Base-by-base conservation (phyloP, 2,888 invertebrate species). In the Xestia ashworthii region DNA sequence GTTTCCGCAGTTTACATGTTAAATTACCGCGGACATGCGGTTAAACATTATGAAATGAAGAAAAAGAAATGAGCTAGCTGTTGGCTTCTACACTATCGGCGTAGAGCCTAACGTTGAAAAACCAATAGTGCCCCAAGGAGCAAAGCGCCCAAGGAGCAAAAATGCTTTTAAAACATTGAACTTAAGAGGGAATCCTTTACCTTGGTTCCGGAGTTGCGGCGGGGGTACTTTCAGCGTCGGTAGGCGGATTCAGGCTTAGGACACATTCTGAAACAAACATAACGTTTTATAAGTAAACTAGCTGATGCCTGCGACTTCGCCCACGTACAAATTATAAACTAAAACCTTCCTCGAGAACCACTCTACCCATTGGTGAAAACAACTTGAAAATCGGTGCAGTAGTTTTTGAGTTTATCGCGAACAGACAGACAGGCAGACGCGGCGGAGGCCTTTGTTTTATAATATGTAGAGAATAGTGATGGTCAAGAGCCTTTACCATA, bases 241-340 rank as follows among this genome's bases (percentile, higher is more conserved):
- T 68, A 1, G 94, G 94, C n/a, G 93, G 93, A 74, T 92, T 92
- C 53, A 95, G 88, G 80, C 94, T 95, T 19, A 96, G 84, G n/a
- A 96, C 93, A 83, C 96, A 96, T 92, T 96, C 96, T 96, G 91
- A 44, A 74, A 79, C 46, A 48, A 41, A 79, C 25, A 48, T 19
- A 22, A 12, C 2, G 9, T 38, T 55, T 32, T 48, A 50, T 58
- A 65, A 74, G 22, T 25, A n/a, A 44, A 32, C 32, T 32, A 32
- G 1, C 32, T 32, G 32, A 32, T 32, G 32, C 32, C 32, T 32
- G 32, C 32, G 32, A 3, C 32, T 32, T 32, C 32, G 32, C 32
- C 32, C 32, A 32, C 32, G 32, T 32, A 32, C 32, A 32, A 32
- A 32, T 32, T 32, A 32, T 3, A 32, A 32, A 32, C 1, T 32